Base-by-base conservation (phyloP, 1,140 invertebrate species). In the Phenacoccus solenopsis region DNA sequence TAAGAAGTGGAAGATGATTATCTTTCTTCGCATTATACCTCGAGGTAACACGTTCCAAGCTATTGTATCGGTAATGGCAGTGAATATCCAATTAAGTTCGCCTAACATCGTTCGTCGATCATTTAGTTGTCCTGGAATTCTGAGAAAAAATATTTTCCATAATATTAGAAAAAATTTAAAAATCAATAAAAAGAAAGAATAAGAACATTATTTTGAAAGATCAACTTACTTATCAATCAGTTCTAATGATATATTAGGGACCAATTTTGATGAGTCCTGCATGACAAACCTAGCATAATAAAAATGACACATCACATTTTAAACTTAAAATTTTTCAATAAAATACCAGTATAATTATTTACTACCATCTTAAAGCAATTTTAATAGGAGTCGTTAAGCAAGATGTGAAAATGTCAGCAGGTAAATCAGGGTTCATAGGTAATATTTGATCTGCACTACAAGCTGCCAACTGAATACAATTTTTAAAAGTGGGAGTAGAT, bases 71-170 rank as follows among this genome's bases (percentile, higher is more conserved):
- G 97, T 99, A 69, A 99, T 98, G 7, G 97, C 97, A 32, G 97
- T 99, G 81, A 99, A 99, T 77, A 99, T 98, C 97, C 97, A 99
- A 82, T 99, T 99, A 56, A 99, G 82, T 82, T 99, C 96, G 69
- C 97, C 97, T 71, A 98, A 84, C 90, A 98, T 96, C 27, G 97
- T 98, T 75, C 94, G 85, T 32, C 97, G 84, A 82, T 99, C 97
- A 74, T 90, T 94, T 69, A 98, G 84, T 78, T 91, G 88, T 7
- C 97, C 97, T 32, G 96, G 97, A 75, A 99, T 95, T 80, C 91
- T 93, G 74, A 71, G 78, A 77, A 73, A 72, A 72, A 69, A 64
- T 59, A 70, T 77, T 73, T 49, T 5, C 7, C 13, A 69, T 22
- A n/a, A n/a, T n/a, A n/a, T n/a, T n/a, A n/a, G 0, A 61, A 32